A percentile compares a stretch with the other conserved stretches of the same genome.
phyloP scores from a whole-genome alignment of 2,113 vertebrate species.

The Corydoras maculifer region DNA sequence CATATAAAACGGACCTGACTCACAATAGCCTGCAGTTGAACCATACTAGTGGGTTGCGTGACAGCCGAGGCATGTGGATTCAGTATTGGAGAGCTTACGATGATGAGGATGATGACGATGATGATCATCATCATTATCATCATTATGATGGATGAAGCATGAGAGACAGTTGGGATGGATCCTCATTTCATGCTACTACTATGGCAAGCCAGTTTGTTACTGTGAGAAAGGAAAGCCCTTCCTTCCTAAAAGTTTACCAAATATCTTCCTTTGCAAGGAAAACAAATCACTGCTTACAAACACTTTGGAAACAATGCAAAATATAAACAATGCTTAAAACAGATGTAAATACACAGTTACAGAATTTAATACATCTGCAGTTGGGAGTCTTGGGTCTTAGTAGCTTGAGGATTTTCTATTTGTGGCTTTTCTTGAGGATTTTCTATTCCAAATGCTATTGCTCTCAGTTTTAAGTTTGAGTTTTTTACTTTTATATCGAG shows the following conservation, averaged over 20 bases:
- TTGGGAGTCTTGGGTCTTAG: no score
- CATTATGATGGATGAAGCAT: conserved; percentile 11
- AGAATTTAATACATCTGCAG: no score
- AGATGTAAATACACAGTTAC: no score
- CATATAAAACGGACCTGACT: conserved; percentile 50
- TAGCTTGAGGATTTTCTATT: no score
- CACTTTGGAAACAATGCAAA: not conserved
- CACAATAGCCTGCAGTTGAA: conserved; percentile 48
- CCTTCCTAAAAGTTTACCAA: not conserved
- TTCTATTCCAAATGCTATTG: no score
- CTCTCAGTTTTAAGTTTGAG: no score
- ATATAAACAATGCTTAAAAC: no score
- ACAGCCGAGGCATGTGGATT: conserved; percentile 40
- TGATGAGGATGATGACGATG: conserved; percentile 31
- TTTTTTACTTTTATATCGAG: no score
- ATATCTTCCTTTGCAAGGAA: no score
- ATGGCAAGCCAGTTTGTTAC: not conserved
- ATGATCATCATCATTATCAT: conserved; percentile 1
- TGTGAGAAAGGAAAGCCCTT: not conserved
- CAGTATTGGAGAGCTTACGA: conserved; percentile 25
- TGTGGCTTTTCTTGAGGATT: no score
- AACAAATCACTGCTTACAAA: not conserved
- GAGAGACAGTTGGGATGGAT: not conserved
- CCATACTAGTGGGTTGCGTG: conserved; percentile 43
- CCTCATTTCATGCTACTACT: not conserved